These are phyloP conservation scores for Malacoraja senta DNA, from an alignment of 2,797 vertebrate species.

Conservation along the genomic window DNA sequence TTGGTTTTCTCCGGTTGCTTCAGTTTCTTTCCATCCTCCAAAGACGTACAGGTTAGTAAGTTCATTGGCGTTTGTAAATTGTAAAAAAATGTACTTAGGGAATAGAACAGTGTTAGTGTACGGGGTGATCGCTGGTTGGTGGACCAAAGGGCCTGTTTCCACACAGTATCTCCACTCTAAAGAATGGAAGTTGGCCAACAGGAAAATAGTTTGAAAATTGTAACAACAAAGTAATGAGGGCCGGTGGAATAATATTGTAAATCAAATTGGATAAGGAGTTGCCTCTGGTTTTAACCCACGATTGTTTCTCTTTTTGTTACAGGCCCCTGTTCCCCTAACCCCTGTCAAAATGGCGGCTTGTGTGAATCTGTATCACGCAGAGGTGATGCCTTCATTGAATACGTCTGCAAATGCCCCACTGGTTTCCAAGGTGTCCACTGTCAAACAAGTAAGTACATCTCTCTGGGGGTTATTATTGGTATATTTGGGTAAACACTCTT, in stretches of 20 bases:
- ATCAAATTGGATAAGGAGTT: no score
- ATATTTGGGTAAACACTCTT: background rate
- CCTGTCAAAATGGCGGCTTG: conserved; percentile 71
- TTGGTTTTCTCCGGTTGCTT: no score
- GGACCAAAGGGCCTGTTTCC: no score
- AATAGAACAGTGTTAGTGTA: no score
- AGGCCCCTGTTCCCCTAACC: conserved; percentile 84
- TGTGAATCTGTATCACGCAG: conserved; percentile 68
- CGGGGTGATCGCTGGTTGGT: no score
- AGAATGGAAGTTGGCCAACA: background rate
- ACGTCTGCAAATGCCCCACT: conserved; percentile 72
- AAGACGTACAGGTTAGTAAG: no score
- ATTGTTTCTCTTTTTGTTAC: background rate
- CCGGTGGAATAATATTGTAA: background rate
- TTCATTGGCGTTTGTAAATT: no score
- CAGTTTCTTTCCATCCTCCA: no score
- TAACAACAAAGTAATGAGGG: no score
- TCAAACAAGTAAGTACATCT: conserved; percentile 75
- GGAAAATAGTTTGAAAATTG: no score
- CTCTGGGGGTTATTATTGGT: background rate
- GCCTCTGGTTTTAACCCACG: background rate
- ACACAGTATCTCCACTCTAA: no score
- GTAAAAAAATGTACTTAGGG: no score
- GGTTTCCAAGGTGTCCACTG: conserved; percentile 80
- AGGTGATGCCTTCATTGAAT: conserved; percentile 79